phyloP scores from a whole-genome alignment of 1,140 invertebrate species.

The Panulirus ornatus region DNA sequence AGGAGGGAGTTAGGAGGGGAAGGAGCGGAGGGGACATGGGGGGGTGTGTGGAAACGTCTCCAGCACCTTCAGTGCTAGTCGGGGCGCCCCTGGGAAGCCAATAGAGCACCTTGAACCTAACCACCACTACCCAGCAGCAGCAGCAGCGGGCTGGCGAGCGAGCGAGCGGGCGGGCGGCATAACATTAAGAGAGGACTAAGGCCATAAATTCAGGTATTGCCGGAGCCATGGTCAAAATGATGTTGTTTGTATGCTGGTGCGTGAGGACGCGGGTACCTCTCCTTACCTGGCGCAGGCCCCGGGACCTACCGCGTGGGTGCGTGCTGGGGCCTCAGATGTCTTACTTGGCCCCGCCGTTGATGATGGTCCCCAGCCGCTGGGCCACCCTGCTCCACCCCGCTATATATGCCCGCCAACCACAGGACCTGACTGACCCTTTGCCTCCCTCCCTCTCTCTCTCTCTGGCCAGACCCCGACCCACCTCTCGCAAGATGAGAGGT shows the following conservation, averaged over 20 bases:
- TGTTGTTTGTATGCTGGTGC: constrained; percentile 29
- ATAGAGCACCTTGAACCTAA: neutral
- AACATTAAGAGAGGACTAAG: neutral
- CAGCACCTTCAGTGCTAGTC: too few relatives aligned
- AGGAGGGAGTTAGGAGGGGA: neutral
- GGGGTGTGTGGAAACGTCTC: neutral
- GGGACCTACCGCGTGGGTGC: neutral
- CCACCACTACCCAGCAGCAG: too few relatives aligned
- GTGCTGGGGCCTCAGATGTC: neutral
- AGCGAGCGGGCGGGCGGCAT: too few relatives aligned
- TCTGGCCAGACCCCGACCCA: too few relatives aligned
- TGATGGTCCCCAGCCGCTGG: neutral
- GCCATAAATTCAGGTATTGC: constrained; percentile 39
- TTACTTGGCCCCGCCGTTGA: neutral
- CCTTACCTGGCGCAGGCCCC: neutral
- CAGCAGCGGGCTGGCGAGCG: too few relatives aligned
- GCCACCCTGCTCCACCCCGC: too few relatives aligned
- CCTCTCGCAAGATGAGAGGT: too few relatives aligned
- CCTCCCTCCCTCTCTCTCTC: too few relatives aligned
- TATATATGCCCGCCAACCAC: too few relatives aligned
- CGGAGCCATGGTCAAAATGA: constrained; percentile 21
- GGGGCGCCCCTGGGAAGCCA: too few relatives aligned
- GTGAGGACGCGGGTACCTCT: neutral
- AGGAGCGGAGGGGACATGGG: neutral
- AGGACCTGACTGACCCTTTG: too few relatives aligned